Evolutionary conservation across 2,113 vertebrate species (phyloP).

Genomic region (Polypterus bichir): DNA sequence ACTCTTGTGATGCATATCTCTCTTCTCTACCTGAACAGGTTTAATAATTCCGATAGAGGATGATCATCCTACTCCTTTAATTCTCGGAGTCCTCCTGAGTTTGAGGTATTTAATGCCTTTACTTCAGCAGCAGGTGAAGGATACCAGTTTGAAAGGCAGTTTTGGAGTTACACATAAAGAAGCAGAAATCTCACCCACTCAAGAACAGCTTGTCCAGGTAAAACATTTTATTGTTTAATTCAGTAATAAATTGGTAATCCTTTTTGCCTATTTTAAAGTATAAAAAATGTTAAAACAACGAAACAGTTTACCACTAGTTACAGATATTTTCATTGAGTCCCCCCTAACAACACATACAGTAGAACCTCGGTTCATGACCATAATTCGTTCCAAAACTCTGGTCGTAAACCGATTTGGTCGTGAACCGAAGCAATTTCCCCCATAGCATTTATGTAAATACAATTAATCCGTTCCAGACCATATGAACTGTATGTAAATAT

Average conservation of each 20-base stretch:
- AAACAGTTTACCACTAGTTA: too few species aligned
- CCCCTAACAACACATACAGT: background rate
- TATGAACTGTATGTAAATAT: too few species aligned
- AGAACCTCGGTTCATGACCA: too few species aligned
- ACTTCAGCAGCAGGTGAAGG: conserved; percentile 85
- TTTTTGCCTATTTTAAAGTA: too few species aligned
- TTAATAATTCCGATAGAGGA: conserved; percentile 75
- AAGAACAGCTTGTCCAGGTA: conserved; percentile 84
- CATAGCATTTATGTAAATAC: too few species aligned
- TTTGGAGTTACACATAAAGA: conserved; percentile 89
- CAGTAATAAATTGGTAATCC: too few species aligned
- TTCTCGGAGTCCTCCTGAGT: conserved; percentile 81
- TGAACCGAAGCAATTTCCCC: too few species aligned
- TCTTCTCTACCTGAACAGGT: conserved; percentile 40
- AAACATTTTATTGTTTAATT: background rate
- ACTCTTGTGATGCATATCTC: background rate
- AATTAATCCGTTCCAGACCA: too few species aligned
- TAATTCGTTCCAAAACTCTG: too few species aligned
- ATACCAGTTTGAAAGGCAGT: conserved; percentile 88
- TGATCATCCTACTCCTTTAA: conserved; percentile 69
- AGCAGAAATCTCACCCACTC: conserved; percentile 76
- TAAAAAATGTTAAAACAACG: too few species aligned
- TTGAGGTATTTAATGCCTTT: conserved; percentile 84
- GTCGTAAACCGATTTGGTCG: too few species aligned
- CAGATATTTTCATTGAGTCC: background rate